These are phyloP conservation scores for Galeruca laticollis DNA, from an alignment of 2,888 invertebrate species.

Conservation along the genomic window DNA sequence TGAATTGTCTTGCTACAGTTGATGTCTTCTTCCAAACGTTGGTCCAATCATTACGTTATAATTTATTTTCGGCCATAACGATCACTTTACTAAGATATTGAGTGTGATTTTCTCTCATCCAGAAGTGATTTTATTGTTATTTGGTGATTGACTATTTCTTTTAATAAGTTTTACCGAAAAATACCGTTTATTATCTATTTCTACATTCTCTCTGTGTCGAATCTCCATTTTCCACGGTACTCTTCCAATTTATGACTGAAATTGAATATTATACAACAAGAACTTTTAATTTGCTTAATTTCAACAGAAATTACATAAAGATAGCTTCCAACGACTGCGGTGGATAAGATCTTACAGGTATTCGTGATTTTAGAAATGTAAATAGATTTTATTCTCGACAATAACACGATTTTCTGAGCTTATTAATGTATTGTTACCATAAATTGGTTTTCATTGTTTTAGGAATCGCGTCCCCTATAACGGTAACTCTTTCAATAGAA, in stretches of 20 bases:
- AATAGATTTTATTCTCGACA: slow-evolving; percentile 22
- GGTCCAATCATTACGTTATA: too few species aligned
- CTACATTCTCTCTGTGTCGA: background rate
- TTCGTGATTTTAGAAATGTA: slow-evolving; percentile 36
- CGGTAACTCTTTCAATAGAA: background rate
- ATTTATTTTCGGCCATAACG: too few species aligned
- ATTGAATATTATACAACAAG: slow-evolving; percentile 3
- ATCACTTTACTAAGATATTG: too few species aligned
- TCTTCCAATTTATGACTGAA: background rate
- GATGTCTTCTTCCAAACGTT: too few species aligned
- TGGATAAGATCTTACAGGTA: slow-evolving; percentile 29
- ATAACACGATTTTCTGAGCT: slow-evolving; percentile 16
- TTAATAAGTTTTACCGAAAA: too few species aligned
- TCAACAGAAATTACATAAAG: slow-evolving; percentile 11
- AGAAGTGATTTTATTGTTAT: too few species aligned
- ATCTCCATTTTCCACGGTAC: background rate
- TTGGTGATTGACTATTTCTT: too few species aligned
- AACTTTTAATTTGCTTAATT: slow-evolving; percentile 11
- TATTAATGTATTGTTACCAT: slow-evolving; percentile 7
- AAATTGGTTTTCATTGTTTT: slow-evolving; percentile 10
- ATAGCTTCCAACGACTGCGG: background rate
- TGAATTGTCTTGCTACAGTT: too few species aligned
- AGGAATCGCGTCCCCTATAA: background rate
- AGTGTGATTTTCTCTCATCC: too few species aligned
- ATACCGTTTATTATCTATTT: too few species aligned